phyloP scores from a whole-genome alignment of 2,888 invertebrate species.

The Chirona hameri region DNA sequence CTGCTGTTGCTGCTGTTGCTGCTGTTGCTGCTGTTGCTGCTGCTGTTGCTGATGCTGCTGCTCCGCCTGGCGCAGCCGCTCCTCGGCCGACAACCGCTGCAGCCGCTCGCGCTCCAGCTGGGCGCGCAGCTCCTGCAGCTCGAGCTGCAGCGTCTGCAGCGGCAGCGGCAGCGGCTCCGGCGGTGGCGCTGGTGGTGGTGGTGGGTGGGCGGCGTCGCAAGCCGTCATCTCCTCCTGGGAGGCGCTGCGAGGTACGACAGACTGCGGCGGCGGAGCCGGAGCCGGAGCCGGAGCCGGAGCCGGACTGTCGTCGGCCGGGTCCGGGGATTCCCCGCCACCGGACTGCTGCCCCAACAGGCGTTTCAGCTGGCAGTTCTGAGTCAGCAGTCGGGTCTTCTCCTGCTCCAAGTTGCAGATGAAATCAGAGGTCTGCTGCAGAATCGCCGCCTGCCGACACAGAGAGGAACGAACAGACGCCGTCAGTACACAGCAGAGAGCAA shows the following conservation, averaged over 20 bases:
- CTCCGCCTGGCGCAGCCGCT: slow-evolving; percentile 52
- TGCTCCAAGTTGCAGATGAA: slow-evolving; percentile 92
- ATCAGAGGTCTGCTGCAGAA: slow-evolving; percentile 97
- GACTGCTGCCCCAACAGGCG: slow-evolving; percentile 53
- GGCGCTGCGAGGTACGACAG: no score
- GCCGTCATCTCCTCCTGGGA: neutral
- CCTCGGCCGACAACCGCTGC: slow-evolving; percentile 71
- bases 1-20: no score
- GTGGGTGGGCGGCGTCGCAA: neutral
- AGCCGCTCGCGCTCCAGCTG: slow-evolving; percentile 80
- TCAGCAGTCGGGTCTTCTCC: slow-evolving; percentile 85
- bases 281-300: neutral
- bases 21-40: neutral
- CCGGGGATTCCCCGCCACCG: slow-evolving; percentile 27
- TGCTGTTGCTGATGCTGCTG: neutral
- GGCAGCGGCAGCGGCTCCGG: slow-evolving; percentile 22
- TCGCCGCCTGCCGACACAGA: slow-evolving; percentile 78
- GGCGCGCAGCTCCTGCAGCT: slow-evolving; percentile 64
- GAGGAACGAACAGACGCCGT: neutral
- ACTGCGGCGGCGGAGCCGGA: neutral
- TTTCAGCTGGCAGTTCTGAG: slow-evolving; percentile 89
- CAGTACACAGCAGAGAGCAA: no score
- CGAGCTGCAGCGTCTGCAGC: slow-evolving; percentile 47
- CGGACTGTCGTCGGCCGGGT: slow-evolving; percentile 28
- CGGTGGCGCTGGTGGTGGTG: neutral